Evolutionary conservation across 2,888 invertebrate genomes (phyloP).

Genomic region (Graphium colonna): DNA sequence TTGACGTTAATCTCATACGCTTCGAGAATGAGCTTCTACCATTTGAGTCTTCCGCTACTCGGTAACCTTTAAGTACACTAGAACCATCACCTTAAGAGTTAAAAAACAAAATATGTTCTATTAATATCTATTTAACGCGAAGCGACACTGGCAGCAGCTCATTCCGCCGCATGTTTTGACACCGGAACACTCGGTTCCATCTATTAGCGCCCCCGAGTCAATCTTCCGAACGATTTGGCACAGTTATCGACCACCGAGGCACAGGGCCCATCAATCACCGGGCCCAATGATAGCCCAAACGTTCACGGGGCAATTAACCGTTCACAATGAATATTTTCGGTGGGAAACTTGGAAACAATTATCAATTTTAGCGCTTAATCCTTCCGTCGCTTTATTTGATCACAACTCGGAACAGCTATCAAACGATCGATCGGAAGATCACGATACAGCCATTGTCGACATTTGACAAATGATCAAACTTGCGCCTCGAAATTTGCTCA

Average conservation of each 20-base stretch:
- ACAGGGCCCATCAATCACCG: conserved; percentile 72
- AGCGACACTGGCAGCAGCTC: conserved; percentile 34
- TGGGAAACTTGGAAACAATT: conserved; percentile 38
- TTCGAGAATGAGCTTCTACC: conserved; percentile 30
- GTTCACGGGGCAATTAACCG: conserved; percentile 56
- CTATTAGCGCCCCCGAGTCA: conserved; percentile 45
- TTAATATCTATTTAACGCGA: conserved; percentile 6
- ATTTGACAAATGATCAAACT: conserved; percentile 8
- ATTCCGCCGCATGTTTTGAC: conserved; percentile 42
- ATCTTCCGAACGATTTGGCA: conserved; percentile 64
- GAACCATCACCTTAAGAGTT: too few species aligned
- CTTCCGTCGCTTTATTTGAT: conserved; percentile 24
- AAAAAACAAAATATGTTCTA: conserved; percentile 16
- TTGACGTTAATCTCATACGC: conserved; percentile 58
- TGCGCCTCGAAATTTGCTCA: conserved; percentile 15
- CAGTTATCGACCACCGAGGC: conserved; percentile 57
- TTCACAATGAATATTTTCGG: conserved; percentile 61
- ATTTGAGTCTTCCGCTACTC: conserved; percentile 21
- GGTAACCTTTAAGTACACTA: neutral
- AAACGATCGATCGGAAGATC: conserved; percentile 20
- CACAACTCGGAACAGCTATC: conserved; percentile 6
- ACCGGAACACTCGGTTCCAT: conserved; percentile 41
- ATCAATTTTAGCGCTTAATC: conserved; percentile 32
- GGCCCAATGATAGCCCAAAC: conserved; percentile 45
- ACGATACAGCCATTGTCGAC: conserved; percentile 7